phyloP scores from a whole-genome alignment of 2,113 vertebrate genomes.

The Aldabrachelys gigantea region DNA sequence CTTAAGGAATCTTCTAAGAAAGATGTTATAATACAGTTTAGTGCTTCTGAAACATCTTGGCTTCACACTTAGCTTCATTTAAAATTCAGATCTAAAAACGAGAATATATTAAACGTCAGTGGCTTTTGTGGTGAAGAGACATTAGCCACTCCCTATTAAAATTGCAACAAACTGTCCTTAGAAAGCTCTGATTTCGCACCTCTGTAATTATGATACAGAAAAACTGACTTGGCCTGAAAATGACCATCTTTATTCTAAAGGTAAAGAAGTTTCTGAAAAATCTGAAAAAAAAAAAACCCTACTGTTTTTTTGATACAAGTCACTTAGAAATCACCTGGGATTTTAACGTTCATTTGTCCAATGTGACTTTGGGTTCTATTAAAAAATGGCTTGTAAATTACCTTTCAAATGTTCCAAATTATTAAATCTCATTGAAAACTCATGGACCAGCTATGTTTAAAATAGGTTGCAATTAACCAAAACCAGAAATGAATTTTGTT shows the following conservation, averaged over 20 bases:
- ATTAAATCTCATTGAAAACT: constrained; percentile 1
- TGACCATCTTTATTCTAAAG: neutral
- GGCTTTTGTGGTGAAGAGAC: fast-evolving
- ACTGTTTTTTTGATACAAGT: fast-evolving
- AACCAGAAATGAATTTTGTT: neutral
- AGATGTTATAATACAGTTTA: neutral
- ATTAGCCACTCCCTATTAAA: neutral
- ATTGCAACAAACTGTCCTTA: neutral
- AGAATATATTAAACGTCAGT: neutral
- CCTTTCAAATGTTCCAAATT: neutral
- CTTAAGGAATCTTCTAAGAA: neutral
- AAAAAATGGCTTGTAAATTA: neutral
- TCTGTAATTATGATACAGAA: neutral
- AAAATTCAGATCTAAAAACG: neutral
- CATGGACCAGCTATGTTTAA: neutral
- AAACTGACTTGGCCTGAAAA: neutral
- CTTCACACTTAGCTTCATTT: neutral
- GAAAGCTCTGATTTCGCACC: neutral
- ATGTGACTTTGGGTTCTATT: neutral
- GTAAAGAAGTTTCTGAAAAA: neutral
- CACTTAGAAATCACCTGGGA: neutral
- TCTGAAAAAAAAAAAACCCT: neutral
- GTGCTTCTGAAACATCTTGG: neutral
- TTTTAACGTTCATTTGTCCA: neutral
- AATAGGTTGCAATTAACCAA: neutral